Percentiles rank a stretch among this genome's conserved stretches.
These are phyloP conservation scores for Megalonaias nervosa DNA, from an alignment of 1,140 invertebrate genomes.

Conservation along the genomic window DNA sequence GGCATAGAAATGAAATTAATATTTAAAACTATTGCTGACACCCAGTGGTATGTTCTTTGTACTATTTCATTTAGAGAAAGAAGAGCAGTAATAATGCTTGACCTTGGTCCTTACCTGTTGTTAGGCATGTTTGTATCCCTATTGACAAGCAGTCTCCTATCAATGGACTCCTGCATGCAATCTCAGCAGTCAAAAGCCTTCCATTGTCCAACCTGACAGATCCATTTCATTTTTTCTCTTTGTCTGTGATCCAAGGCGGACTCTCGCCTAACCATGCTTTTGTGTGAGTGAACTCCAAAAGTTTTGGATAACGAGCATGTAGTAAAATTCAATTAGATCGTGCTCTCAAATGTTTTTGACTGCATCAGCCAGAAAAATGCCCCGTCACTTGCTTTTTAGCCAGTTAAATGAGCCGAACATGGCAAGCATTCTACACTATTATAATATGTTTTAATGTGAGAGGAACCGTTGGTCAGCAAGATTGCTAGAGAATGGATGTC, in stretches of 20 bases:
- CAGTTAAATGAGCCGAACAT: slow-evolving; percentile 29
- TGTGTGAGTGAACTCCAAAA: slow-evolving; percentile 7
- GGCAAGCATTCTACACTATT: slow-evolving; percentile 19
- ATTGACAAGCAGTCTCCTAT: background rate
- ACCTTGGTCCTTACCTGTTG: too few relatives aligned
- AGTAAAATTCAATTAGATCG: slow-evolving; percentile 30
- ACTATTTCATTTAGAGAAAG: too few relatives aligned
- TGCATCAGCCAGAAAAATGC: slow-evolving; percentile 10
- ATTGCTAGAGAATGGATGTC: slow-evolving; percentile 3
- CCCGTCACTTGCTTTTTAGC: slow-evolving; percentile 18
- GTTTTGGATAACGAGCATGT: slow-evolving; percentile 11
- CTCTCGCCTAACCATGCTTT: slow-evolving; percentile 29
- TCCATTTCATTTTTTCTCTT: slow-evolving; percentile 33
- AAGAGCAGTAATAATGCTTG: too few relatives aligned
- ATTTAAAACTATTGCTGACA: too few relatives aligned
- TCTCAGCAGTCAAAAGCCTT: slow-evolving; percentile 4
- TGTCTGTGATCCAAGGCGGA: slow-evolving; percentile 32
- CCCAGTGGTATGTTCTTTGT: too few relatives aligned
- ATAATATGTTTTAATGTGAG: slow-evolving; percentile 30
- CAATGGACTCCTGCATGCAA: slow-evolving; percentile 34
- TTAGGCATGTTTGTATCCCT: too few relatives aligned
- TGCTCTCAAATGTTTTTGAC: slow-evolving; percentile 36
- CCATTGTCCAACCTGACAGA: slow-evolving; percentile 30
- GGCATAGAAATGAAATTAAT: too few relatives aligned
- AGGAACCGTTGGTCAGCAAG: slow-evolving; percentile 1